phyloP scores from a whole-genome alignment of 2,113 vertebrate species.

The Chamaetylas fuelleborni region DNA sequence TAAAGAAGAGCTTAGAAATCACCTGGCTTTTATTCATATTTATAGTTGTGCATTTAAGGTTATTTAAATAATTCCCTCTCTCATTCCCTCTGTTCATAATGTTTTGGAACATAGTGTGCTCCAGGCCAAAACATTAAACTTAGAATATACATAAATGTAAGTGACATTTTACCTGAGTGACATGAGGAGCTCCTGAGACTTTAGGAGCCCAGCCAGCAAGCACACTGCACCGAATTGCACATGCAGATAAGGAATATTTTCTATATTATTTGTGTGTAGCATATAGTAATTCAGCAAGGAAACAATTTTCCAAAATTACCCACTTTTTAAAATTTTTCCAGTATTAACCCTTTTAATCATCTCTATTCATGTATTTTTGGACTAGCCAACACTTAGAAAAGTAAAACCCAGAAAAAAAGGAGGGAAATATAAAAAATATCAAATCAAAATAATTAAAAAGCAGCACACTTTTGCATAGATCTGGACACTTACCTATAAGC shows the following conservation, averaged over 20 bases:
- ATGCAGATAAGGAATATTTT: not conserved
- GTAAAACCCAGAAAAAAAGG: not conserved
- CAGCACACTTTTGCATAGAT: not conserved
- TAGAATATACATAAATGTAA: not conserved
- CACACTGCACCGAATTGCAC: not conserved
- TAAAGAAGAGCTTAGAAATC: not conserved
- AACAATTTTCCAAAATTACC: not conserved
- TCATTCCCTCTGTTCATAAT: not conserved
- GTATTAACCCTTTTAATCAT: not conserved
- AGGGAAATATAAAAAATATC: not conserved
- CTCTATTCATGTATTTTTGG: not conserved
- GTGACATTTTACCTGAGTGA: not conserved
- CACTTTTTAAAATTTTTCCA: not conserved
- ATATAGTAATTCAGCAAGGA: not conserved
- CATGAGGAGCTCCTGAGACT: not conserved
- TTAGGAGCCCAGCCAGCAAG: not conserved
- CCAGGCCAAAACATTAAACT: not conserved
- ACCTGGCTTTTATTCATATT: not conserved
- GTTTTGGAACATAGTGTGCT: not conserved
- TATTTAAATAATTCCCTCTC: not conserved
- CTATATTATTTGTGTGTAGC: not conserved
- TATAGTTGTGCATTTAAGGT: not conserved
- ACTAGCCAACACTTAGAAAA: not conserved
- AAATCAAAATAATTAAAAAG: not conserved
- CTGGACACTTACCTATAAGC: slow-evolving; percentile 66